Percentiles rank a stretch among this genome's conserved stretches.
phyloP scores from a whole-genome alignment of 2,888 invertebrate genomes.

The Chrysodeixis includens region DNA sequence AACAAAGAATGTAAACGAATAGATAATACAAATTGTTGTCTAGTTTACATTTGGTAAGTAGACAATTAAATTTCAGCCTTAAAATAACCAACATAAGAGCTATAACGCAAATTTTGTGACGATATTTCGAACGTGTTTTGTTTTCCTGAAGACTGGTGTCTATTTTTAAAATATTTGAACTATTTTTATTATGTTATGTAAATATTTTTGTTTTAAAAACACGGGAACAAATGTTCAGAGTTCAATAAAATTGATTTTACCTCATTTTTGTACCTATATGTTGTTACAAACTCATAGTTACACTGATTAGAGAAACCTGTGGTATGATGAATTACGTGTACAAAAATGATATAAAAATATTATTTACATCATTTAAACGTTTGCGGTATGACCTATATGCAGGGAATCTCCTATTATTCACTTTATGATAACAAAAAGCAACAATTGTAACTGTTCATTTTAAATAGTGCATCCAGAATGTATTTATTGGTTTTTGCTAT shows the following conservation, averaged over 20 bases:
- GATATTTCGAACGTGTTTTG: too few species aligned
- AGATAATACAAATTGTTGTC: not conserved
- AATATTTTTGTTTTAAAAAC: too few species aligned
- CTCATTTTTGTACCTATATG: too few species aligned
- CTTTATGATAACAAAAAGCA: constrained; percentile 23
- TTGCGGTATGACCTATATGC: constrained; percentile 2
- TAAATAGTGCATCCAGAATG: not conserved
- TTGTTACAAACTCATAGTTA: too few species aligned
- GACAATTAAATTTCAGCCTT: not conserved
- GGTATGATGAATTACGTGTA: not conserved
- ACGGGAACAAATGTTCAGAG: too few species aligned
- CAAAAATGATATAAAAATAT: not conserved
- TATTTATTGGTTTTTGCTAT: not conserved
- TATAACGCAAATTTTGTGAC: not conserved
- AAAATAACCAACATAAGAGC: not conserved
- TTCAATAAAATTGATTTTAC: too few species aligned
- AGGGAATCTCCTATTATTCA: constrained; percentile 31
- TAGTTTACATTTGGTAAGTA: not conserved
- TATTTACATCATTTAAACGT: not conserved
- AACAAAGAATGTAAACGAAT: not conserved
- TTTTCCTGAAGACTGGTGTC: not conserved
- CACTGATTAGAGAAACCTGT: too few species aligned
- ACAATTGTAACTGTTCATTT: not conserved
- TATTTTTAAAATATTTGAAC: too few species aligned
- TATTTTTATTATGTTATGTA: too few species aligned